These are phyloP conservation scores for Prorops nasuta DNA, from an alignment of 1,140 invertebrate genomes.

Conservation along the genomic window DNA sequence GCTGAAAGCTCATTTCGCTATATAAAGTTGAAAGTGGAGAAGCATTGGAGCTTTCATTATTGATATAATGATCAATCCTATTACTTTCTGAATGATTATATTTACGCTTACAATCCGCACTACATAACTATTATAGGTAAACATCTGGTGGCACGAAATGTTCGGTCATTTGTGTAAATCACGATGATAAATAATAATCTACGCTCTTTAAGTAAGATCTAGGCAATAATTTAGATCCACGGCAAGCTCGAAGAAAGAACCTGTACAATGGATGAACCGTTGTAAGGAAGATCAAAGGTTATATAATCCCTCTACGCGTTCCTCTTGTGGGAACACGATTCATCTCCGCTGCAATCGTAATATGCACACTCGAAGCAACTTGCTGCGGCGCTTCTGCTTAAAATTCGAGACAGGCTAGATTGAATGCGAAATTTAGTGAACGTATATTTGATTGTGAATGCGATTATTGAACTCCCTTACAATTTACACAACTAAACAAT, in stretches of 20 bases:
- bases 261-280: constrained; percentile 37
- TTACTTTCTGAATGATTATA: too few relatives aligned
- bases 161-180: constrained; percentile 37
- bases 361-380: constrained; percentile 15
- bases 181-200: constrained; percentile 38
- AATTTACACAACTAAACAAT: too few relatives aligned
- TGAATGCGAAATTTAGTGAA: neutral
- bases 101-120: constrained; percentile 2
- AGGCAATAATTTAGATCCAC: constrained; percentile 35
- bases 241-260: constrained; percentile 28
- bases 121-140: constrained; percentile 28
- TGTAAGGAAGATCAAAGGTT: constrained; percentile 36
- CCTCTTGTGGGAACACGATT: constrained; percentile 37
- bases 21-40: too few relatives aligned
- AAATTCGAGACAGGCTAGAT: constrained; percentile 16
- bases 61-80: too few relatives aligned
- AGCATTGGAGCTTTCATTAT: too few relatives aligned
- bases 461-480: too few relatives aligned
- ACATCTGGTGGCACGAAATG: constrained; percentile 35
- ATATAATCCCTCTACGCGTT: constrained; percentile 34
- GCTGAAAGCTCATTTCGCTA: too few relatives aligned
- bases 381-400: constrained; percentile 24
- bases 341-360: constrained; percentile 35
- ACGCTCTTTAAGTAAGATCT: constrained; percentile 33
- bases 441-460: too few relatives aligned